Evolutionary conservation across 2,888 invertebrate species (phyloP), one percentile per base, ranked within the genome.

Genomic region (Erpobdella octoculata): DNA sequence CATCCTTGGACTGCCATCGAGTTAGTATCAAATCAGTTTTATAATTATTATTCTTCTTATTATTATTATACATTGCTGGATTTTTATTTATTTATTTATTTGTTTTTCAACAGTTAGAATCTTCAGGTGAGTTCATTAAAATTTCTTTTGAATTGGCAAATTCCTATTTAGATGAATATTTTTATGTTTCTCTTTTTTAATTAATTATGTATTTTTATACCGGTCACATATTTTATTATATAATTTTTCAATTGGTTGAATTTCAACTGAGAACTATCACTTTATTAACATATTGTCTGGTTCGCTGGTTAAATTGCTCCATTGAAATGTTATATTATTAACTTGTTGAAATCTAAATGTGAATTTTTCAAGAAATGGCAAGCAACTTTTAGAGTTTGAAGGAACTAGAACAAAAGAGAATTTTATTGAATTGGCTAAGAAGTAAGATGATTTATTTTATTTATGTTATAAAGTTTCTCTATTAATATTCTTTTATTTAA

Each of bases 351-450:
- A n/a, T n/a, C n/a, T n/a, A n/a, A n/a, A n/a, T n/a, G n/a, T n/a
- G n/a, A n/a, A n/a, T n/a, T 59, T 73, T 76, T 76, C 28, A 82
- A 86, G 87, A 28, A 87, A 88, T 78, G 92, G 92, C 0, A 88
- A 89, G 78, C 88, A 86, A 78, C 87, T 88, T 75, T 92, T 88
- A 82, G 91, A 92, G 81, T 89, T 90, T 0, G 88, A 89, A 0
- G 88, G 88, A 0, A 87, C 89, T 3, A 85, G 92, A 41, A 89
- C 90, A 69, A 87, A 89, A 46, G 86, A 88, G 0, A 89, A 89
- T 80, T 88, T 93, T 78, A 83, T 92, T n/a, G 87, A 87, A 67
- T 92, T 92, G 82, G 91, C 93, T 89, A 88, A 72, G 38, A 75
- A 67, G 75, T 75, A 31, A 65, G 74, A 58, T 46, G 4, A 62